These are phyloP conservation scores for Hippoglossus stenolepis DNA, from an alignment of 2,113 vertebrate species.

Conservation along the genomic window DNA sequence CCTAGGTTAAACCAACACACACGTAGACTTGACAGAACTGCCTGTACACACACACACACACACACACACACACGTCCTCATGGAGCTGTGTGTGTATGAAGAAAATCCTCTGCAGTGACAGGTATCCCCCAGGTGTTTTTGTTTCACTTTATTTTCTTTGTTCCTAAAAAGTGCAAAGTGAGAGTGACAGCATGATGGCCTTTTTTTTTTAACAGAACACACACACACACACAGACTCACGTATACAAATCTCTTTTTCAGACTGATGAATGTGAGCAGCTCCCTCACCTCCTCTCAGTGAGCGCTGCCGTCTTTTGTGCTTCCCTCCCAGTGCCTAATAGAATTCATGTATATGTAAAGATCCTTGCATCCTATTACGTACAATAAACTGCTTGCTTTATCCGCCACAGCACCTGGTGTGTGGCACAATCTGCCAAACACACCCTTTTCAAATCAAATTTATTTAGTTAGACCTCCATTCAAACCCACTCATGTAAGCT, in stretches of 20 bases:
- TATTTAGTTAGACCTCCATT: constrained; percentile 86
- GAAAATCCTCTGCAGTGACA: constrained; percentile 68
- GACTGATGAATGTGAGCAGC: constrained; percentile 73
- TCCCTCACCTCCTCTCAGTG: constrained; percentile 58
- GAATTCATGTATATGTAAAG: constrained; percentile 83
- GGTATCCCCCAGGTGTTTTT: constrained; percentile 70
- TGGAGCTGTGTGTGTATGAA: constrained; percentile 38
- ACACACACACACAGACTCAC: constrained; percentile 34
- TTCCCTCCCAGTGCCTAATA: constrained; percentile 72
- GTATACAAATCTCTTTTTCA: constrained; percentile 73
- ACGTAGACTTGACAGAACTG: neutral
- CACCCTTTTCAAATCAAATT: constrained; percentile 85
- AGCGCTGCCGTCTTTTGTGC: constrained; percentile 67
- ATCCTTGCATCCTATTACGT: constrained; percentile 84
- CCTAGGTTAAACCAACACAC: constrained; percentile 38
- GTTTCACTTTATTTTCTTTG: constrained; percentile 70
- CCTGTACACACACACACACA: constrained; percentile 20
- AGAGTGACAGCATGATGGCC: constrained; percentile 68
- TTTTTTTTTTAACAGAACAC: constrained; percentile 42
- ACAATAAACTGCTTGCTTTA: constrained; percentile 85
- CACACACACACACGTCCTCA: constrained; percentile 36
- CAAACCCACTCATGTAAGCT: constrained; percentile 85
- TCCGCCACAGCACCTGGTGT: constrained; percentile 81
- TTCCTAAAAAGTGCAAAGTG: constrained; percentile 73
- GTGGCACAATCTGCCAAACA: constrained; percentile 82